Conservation (phyloP, 2,797 vertebrate species). For the Scolopax bukidnonensis region DNA sequence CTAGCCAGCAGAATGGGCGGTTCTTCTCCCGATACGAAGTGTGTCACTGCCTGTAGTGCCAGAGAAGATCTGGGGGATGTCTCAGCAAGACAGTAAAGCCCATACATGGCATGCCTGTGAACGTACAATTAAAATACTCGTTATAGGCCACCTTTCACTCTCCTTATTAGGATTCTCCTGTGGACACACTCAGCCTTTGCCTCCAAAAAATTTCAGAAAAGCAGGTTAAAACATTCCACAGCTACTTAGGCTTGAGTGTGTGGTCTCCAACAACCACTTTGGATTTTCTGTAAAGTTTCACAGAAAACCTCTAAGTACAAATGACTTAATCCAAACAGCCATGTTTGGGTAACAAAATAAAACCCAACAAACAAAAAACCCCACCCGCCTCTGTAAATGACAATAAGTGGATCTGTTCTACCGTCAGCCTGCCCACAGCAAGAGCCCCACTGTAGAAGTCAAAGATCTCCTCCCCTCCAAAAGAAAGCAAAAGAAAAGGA, state of each 20-base stretch:
- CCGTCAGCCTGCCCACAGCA: background rate
- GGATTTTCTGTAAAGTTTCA: background rate
- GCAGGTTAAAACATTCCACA: background rate
- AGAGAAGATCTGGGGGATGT: background rate
- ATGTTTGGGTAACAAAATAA: background rate
- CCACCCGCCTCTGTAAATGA: background rate
- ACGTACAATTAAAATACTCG: background rate
- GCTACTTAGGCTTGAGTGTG: background rate
- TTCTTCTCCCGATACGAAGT: background rate
- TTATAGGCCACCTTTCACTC: background rate
- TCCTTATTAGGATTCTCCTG: background rate
- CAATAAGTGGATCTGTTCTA: background rate
- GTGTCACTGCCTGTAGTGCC: background rate
- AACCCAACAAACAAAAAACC: background rate
- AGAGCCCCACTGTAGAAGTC: background rate
- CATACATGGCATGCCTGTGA: background rate
- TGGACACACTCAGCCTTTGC: background rate
- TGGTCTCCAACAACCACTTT: background rate
- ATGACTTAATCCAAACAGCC: background rate
- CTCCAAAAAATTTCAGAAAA: background rate
- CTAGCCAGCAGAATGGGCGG: slow-evolving; percentile 47
- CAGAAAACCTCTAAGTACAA: background rate
- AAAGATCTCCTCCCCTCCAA: background rate
- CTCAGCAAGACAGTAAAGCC: slow-evolving; percentile 14
- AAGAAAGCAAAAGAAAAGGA: background rate